phyloP scores from a whole-genome alignment of 2,113 vertebrate species.

The Amblyornis subalaris region DNA sequence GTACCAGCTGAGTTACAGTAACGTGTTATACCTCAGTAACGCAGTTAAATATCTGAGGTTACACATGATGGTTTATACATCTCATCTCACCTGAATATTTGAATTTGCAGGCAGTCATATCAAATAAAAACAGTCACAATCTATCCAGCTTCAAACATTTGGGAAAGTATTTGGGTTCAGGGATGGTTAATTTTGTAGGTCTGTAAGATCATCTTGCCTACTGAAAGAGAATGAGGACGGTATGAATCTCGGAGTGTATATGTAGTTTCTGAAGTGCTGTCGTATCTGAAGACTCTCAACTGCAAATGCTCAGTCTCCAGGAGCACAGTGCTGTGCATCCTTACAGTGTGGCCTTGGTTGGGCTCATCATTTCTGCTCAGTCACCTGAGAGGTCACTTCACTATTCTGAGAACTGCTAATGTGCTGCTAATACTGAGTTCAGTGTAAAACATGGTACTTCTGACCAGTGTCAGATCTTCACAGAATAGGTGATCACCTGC shows the following conservation, averaged over 20 bases:
- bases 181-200: background rate
- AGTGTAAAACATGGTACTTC: background rate
- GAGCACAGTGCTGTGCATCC: background rate
- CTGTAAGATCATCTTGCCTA: background rate
- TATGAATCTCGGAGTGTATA: background rate
- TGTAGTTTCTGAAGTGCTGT: background rate
- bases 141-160: background rate
- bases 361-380: background rate
- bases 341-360: background rate
- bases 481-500: background rate
- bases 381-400: background rate
- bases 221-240: background rate
- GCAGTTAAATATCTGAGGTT: background rate
- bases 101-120: background rate
- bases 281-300: background rate
- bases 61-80: background rate
- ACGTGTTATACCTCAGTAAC: accelerated
- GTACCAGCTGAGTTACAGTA: background rate
- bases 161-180: background rate
- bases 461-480: background rate
- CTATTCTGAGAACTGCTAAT: background rate
- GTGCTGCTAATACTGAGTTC: background rate
- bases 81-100: background rate
- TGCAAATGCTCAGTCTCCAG: background rate
- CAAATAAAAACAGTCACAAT: background rate